These are phyloP conservation scores for Callyntrura guangdongensis DNA, from an alignment of 2,888 invertebrate species.

Conservation along the genomic window DNA sequence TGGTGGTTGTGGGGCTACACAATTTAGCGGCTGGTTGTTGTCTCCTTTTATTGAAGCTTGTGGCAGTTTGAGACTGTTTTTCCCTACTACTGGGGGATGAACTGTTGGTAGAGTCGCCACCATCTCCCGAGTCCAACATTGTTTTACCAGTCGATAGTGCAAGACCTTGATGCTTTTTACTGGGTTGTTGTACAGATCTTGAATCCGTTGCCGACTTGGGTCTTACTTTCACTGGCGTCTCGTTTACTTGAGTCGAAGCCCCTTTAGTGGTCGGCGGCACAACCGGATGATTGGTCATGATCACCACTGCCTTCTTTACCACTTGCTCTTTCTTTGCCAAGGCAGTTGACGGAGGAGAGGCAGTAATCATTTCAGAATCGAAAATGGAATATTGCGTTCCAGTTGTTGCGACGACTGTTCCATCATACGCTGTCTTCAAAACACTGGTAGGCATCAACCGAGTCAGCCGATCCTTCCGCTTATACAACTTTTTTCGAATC, in stretches of 20 bases:
- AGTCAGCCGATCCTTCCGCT: conserved; percentile 40
- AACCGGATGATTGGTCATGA: not conserved
- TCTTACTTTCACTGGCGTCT: conserved; percentile 8
- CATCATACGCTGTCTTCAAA: not conserved
- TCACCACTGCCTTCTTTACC: not conserved
- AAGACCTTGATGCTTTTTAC: not conserved
- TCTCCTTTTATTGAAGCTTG: not conserved
- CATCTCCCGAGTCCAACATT: conserved; percentile 15
- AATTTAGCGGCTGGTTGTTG: not conserved
- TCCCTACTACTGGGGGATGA: not conserved
- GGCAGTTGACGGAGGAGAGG: too few relatives aligned
- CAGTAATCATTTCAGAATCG: not conserved
- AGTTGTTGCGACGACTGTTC: not conserved
- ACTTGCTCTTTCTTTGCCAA: not conserved
- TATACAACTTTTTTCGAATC: conserved; percentile 60
- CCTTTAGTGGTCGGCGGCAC: not conserved
- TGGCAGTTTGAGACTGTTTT: not conserved
- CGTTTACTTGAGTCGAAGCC: not conserved
- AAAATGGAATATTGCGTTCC: conserved; percentile 34
- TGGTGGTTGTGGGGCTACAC: too few relatives aligned
- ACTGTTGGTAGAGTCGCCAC: conserved; percentile 23
- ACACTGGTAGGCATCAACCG: not conserved
- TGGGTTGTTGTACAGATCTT: not conserved
- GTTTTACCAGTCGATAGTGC: not conserved
- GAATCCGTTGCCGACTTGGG: conserved; percentile 66